phyloP scores from a whole-genome alignment of 2,888 invertebrate genomes.

The Tachina fera region DNA sequence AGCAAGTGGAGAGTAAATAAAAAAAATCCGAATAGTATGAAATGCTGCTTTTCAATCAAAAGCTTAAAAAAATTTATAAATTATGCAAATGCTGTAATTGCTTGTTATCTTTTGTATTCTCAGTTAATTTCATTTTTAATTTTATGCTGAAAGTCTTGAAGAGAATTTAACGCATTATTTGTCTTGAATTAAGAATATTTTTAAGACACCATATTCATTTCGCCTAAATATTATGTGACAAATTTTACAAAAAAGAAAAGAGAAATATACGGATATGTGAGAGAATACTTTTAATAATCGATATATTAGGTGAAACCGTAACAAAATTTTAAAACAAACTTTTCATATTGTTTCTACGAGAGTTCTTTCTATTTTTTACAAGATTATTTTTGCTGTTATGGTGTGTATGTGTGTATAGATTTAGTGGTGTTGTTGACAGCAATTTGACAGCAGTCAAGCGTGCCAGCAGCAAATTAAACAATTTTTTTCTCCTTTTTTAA shows the following conservation, averaged over 20 bases:
- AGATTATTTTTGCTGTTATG: constrained; percentile 3
- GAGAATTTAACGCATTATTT: too few species aligned
- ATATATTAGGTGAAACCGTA: constrained; percentile 34
- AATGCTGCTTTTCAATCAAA: not conserved
- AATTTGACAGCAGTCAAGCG: constrained; percentile 79
- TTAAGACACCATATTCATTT: not conserved
- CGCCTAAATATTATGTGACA: not conserved
- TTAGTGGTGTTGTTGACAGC: constrained; percentile 77
- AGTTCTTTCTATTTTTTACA: constrained; percentile 4
- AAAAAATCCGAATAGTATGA: not conserved
- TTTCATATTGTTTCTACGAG: constrained; percentile 15
- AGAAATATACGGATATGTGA: not conserved
- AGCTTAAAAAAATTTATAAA: too few species aligned
- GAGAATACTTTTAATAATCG: constrained; percentile 36
- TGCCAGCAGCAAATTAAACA: constrained; percentile 70
- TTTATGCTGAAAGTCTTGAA: too few species aligned
- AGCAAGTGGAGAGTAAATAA: too few species aligned
- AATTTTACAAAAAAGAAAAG: constrained; percentile 9
- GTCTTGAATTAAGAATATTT: too few species aligned
- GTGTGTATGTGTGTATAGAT: constrained; percentile 21
- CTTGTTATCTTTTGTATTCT: too few species aligned
- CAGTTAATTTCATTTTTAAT: too few species aligned
- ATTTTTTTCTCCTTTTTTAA: constrained; percentile 22
- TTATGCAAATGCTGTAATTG: too few species aligned
- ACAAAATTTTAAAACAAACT: constrained; percentile 20